Evolutionary conservation across 2,113 vertebrate species (phyloP).

Genomic region (Manacus vitellinus): DNA sequence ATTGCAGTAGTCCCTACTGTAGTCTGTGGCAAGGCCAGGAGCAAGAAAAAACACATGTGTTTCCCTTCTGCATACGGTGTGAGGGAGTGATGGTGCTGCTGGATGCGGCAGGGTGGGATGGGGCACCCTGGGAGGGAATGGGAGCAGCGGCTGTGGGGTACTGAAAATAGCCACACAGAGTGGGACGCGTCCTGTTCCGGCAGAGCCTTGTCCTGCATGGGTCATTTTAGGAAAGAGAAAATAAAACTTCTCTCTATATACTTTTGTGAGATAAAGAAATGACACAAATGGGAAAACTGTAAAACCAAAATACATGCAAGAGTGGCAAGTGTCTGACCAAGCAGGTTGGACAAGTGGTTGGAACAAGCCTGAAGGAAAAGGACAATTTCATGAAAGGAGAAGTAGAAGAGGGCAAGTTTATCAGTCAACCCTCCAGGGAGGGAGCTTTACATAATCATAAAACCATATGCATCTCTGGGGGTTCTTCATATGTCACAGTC

Average conservation of each 20-base stretch:
- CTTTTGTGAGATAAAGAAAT: background rate
- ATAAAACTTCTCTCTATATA: background rate
- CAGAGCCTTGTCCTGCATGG: background rate
- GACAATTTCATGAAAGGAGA: background rate
- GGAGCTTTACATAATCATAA: background rate
- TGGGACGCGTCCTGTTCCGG: rapidly evolving
- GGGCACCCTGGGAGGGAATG: background rate
- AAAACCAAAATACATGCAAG: background rate
- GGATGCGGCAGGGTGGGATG: background rate
- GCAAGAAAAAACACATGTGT: background rate
- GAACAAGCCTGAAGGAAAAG: background rate
- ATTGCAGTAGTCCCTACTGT: background rate
- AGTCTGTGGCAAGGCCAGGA: background rate
- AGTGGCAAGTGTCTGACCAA: background rate
- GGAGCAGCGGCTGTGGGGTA: rapidly evolving
- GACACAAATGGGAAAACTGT: background rate
- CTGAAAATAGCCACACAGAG: background rate
- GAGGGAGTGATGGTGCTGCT: background rate
- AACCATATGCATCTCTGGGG: background rate
- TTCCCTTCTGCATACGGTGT: background rate
- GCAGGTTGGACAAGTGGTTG: background rate
- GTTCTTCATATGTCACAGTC: background rate
- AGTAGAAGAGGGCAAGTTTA: background rate
- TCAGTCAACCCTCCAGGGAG: background rate
- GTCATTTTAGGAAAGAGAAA: background rate